Evolutionary conservation across 2,888 invertebrate species (phyloP), one percentile per base, ranked within the genome.

Genomic region (Epicampocera succincta): DNA sequence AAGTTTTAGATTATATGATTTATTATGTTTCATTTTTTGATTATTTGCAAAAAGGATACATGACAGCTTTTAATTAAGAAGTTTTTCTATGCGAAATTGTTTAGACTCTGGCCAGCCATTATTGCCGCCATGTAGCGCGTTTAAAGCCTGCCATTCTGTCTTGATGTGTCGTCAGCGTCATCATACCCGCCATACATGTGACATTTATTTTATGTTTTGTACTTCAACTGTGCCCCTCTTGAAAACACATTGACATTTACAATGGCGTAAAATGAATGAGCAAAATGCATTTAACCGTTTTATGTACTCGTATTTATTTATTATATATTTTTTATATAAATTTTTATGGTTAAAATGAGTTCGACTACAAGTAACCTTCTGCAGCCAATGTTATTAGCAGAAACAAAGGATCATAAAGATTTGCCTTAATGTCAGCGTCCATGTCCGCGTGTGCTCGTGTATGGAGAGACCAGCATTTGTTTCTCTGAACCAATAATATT

Each of bases 231-330:
- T 25, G 15, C 11, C 12, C 17, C 19, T 15, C 21, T 13, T 38
- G 29, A 38, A 44, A 58, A 50, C 72, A 19, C 52, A 46, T 65
- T 65, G 65, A 74, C 56, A 63, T 74, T 44, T 56, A 46, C 46
- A 40, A 48, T 38, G 56, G 17, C 73, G 44, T 73, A 52, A 66
- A 78, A 61, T 54, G 46, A 38, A 46, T 38, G 63, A 63, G 40
- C 38, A 19, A 40, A 76, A 77, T 81, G 77, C 68, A 81, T 77
- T 76, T 80, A 77, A 80, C 33, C 25, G 77, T 81, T 81, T 81
- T 66, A 42, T 58, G 15, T 38, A 54, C 25, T n/a, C 29, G 63
- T 69, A n/a, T 21, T 63, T 82, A 74, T 73, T 73, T 56, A 73
- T 68, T 56, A 56, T 44, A 48, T 58, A n/a, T n/a, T n/a, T 52